A percentile compares a stretch with the other conserved stretches of the same genome.
Evolutionary conservation across 2,113 vertebrate species (phyloP).

Genomic region (Oryzias celebensis): DNA sequence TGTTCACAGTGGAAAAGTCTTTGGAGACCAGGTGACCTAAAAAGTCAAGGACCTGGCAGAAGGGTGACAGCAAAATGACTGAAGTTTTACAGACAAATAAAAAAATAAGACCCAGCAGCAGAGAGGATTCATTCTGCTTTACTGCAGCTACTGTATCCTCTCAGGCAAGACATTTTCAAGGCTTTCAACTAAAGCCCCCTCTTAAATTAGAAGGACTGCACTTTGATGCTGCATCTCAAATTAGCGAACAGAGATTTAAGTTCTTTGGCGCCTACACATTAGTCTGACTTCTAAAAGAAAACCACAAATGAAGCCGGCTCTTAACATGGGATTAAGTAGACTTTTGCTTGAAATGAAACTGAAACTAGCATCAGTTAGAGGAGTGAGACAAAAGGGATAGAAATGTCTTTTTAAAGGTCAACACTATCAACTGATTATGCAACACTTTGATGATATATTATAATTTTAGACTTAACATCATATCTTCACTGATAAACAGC

Average conservation of each 20-base stretch:
- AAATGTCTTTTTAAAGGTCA: not conserved
- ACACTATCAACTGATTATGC: not conserved
- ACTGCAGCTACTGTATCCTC: constrained; percentile 12
- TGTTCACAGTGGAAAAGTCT: constrained; percentile 67
- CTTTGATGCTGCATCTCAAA: constrained; percentile 55
- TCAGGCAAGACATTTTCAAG: constrained; percentile 38
- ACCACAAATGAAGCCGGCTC: constrained; percentile 40
- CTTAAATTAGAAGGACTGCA: constrained; percentile 50
- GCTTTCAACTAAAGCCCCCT: constrained; percentile 38
- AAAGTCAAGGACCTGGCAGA: constrained; percentile 24
- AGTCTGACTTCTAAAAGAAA: constrained; percentile 38
- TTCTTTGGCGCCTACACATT: constrained; percentile 39
- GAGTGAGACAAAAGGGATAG: constrained; percentile 6
- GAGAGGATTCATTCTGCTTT: constrained; percentile 31
- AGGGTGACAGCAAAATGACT: constrained; percentile 31
- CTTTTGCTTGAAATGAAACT: constrained; percentile 44
- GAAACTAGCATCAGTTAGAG: constrained; percentile 8
- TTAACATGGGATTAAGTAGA: constrained; percentile 37
- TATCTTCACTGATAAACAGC: too few relatives aligned
- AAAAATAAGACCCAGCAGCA: constrained; percentile 17
- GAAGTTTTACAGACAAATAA: constrained; percentile 39
- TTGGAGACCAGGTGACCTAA: constrained; percentile 46
- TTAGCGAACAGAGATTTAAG: constrained; percentile 47
- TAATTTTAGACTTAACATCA: not conserved
- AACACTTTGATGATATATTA: not conserved